A percentile compares a stretch with the other conserved stretches of the same genome.
These are phyloP conservation scores for Alethe diademata DNA, from an alignment of 2,113 vertebrate genomes.

Conservation along the genomic window DNA sequence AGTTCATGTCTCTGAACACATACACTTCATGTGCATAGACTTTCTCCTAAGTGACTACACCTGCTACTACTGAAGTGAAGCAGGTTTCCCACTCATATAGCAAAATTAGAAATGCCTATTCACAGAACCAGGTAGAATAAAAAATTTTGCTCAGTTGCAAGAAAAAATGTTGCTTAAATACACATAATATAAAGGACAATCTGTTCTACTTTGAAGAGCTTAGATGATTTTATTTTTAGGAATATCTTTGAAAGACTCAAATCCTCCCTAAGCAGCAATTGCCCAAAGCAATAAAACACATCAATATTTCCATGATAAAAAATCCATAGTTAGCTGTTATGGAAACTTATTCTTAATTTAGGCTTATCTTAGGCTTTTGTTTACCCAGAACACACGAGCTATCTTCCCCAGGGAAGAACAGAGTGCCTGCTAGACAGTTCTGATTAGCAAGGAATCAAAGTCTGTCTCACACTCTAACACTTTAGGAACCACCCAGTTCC, in stretches of 20 bases:
- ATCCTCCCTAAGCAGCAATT: background rate
- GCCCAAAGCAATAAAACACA: constrained; percentile 14
- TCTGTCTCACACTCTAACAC: background rate
- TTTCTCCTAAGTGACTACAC: background rate
- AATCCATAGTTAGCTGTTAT: background rate
- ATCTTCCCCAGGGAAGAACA: background rate
- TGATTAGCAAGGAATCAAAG: background rate
- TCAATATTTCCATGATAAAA: background rate
- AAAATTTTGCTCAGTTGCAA: background rate
- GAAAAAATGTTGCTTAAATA: background rate
- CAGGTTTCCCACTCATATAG: background rate
- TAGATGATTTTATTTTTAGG: background rate
- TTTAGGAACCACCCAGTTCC: accelerated
- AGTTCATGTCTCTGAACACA: background rate
- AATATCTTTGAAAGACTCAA: constrained; percentile 3
- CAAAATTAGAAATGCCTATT: background rate
- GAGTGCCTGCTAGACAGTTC: background rate
- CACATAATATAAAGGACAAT: background rate
- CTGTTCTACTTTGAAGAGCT: background rate
- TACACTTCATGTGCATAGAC: accelerated
- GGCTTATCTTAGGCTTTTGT: constrained; percentile 14
- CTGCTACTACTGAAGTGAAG: background rate
- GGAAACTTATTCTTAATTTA: constrained; percentile 40
- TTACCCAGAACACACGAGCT: background rate
- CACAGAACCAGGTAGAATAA: background rate